A percentile compares a stretch with the other conserved stretches of the same genome.
Conservation (phyloP, 2,113 vertebrate genomes). For the Malurus elegans region DNA sequence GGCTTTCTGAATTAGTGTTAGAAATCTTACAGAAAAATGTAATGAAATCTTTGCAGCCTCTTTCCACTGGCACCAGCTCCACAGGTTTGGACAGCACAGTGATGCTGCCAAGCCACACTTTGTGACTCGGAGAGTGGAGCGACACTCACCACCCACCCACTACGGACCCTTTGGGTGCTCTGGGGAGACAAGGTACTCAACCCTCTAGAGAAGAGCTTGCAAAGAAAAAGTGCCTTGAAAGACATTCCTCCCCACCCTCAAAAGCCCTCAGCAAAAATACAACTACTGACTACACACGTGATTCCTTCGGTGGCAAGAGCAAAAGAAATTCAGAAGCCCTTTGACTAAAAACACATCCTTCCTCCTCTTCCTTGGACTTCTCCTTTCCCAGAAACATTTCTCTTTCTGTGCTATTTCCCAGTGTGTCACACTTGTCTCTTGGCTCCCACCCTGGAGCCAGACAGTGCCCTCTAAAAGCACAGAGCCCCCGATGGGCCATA, state of each 20-base stretch:
- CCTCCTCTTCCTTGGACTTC: constrained; percentile 28
- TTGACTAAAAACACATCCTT: not conserved
- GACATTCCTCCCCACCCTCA: not conserved
- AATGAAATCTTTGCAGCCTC: not conserved
- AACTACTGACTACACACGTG: not conserved
- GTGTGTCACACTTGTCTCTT: not conserved
- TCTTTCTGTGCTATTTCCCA: not conserved
- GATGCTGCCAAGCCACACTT: not conserved
- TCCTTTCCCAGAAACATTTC: not conserved
- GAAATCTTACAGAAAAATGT: not conserved
- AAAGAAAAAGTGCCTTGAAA: not conserved
- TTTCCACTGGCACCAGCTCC: not conserved
- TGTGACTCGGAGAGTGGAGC: not conserved
- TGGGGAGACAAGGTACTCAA: not conserved
- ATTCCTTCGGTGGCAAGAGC: not conserved
- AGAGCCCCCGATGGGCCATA: not conserved
- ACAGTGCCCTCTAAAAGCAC: not conserved
- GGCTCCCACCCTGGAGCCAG: not conserved
- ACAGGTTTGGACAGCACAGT: not conserved
- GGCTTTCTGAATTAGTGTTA: not conserved
- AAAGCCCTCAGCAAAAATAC: not conserved
- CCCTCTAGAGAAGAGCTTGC: not conserved
- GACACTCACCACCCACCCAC: not conserved
- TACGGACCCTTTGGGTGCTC: not conserved
- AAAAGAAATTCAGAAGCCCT: not conserved